Evolutionary conservation across 2,888 invertebrate species (phyloP), one percentile per base, ranked within the genome.

Genomic region (Macrophya annulata): DNA sequence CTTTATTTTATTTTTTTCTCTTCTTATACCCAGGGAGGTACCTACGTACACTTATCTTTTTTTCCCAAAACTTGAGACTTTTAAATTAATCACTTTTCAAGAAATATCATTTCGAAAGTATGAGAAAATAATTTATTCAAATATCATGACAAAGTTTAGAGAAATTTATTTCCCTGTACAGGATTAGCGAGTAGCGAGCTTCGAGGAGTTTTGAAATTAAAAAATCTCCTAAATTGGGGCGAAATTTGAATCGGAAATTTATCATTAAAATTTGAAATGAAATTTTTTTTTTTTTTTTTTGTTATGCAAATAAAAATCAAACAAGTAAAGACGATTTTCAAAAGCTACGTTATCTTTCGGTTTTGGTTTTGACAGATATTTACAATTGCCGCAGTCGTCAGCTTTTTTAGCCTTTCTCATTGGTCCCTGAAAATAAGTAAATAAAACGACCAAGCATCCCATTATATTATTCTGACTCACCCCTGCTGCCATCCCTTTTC

Each of bases 401-500:
- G 48, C 12, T 48, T 12, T 48, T 48, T 0, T 48, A 1, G 48
- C 4, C 10, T 4, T 48, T 48, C 48, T 48, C 48, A 48, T 48
- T 48, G 10, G 4, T n/a, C 62, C 17, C n/a, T 62, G 25, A 8
- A n/a, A 62, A 62, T n/a, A 21, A 62, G 0, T 8, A 21, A 62
- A 62, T 9, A 62, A 17, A 31, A 43, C n/a, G 43, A 76, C 45
- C 76, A 48, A 76, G 76, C 76, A 76, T 48, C 71, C 0, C 48
- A n/a, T 48, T 43, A 25, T 76, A 31, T 12, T 76, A 48, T 48
- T n/a, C 76, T 76, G 10, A 25, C 25, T 48, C 48, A 76, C 45
- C 76, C 48, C 25, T 21, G 51, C 55, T 17, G 37, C 79, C 51
- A 79, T 79, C 79, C 55, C 15, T 31, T 79, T 59, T 59, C 25